These are phyloP conservation scores for Grammomys dolichurus DNA, from an alignment of 2,113 vertebrate genomes.

Conservation along the genomic window DNA sequence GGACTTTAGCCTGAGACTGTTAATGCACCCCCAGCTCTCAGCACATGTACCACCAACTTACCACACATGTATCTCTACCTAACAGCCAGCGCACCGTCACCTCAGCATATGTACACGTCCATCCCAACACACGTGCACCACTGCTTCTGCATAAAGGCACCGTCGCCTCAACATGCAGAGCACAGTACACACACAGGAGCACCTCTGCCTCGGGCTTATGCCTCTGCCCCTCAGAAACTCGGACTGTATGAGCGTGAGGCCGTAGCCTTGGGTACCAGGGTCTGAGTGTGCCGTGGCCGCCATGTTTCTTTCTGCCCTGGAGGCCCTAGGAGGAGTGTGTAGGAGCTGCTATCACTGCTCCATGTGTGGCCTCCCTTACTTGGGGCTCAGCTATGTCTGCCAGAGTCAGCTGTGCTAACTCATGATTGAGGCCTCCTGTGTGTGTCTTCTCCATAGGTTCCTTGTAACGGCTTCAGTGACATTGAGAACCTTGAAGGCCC, in stretches of 20 bases:
- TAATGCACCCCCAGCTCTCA: too few species aligned
- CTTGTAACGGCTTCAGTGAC: constrained; percentile 97
- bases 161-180: background rate
- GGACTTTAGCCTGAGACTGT: background rate
- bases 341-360: background rate
- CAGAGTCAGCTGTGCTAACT: background rate
- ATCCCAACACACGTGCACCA: background rate
- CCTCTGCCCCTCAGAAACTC: background rate
- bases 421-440: background rate
- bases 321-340: background rate
- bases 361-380: background rate
- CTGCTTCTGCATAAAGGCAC: background rate
- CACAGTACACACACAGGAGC: background rate
- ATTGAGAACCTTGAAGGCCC: constrained; percentile 96
- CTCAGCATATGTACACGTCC: background rate
- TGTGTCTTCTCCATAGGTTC: constrained; percentile 89
- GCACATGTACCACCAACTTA: background rate
- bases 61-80: background rate
- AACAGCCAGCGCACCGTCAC: background rate
- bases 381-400: background rate
- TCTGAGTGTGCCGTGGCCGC: background rate
- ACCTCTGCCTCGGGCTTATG: background rate
- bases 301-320: background rate
- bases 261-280: background rate
- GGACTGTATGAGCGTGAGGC: background rate